Conservation (phyloP, 2,113 vertebrate species). For the Lethenteron camtschaticum region DNA sequence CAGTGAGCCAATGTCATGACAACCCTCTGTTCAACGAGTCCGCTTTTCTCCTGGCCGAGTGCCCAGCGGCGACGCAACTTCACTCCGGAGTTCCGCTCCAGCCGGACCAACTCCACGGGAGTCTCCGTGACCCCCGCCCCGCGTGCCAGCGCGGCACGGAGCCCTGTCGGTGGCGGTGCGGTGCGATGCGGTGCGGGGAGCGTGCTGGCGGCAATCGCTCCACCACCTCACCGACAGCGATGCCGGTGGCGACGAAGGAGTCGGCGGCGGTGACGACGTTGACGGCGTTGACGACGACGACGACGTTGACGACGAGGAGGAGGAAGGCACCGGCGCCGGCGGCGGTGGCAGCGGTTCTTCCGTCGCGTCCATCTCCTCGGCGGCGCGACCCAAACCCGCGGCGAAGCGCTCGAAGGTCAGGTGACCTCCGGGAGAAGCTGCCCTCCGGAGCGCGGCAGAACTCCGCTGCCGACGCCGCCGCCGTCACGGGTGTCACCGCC, state of each 20-base stretch:
- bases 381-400: slow-evolving; percentile 49
- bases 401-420: slow-evolving; percentile 79
- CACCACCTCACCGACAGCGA: neutral
- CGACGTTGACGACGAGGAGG: slow-evolving; percentile 13
- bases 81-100: too few species aligned
- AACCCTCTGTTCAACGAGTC: too few species aligned
- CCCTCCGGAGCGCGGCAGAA: slow-evolving; percentile 44
- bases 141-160: too few species aligned
- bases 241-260: neutral
- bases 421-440: slow-evolving; percentile 52
- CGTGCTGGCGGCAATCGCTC: neutral
- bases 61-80: too few species aligned
- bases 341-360: slow-evolving; percentile 8
- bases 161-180: too few species aligned
- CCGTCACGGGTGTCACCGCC: slow-evolving; percentile 15
- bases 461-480: slow-evolving; percentile 34
- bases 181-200: too few species aligned
- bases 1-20: too few species aligned
- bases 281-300: slow-evolving; percentile 14
- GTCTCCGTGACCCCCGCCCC: too few species aligned
- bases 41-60: too few species aligned
- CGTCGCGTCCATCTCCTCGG: slow-evolving; percentile 13
- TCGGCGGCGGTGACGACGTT: slow-evolving; percentile 19
- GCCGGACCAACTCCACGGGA: too few species aligned
- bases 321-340: slow-evolving; percentile 11